Evolutionary conservation across 2,888 invertebrate genomes (phyloP), one percentile per base, ranked within the genome.

Genomic region (Sericinus montela): DNA sequence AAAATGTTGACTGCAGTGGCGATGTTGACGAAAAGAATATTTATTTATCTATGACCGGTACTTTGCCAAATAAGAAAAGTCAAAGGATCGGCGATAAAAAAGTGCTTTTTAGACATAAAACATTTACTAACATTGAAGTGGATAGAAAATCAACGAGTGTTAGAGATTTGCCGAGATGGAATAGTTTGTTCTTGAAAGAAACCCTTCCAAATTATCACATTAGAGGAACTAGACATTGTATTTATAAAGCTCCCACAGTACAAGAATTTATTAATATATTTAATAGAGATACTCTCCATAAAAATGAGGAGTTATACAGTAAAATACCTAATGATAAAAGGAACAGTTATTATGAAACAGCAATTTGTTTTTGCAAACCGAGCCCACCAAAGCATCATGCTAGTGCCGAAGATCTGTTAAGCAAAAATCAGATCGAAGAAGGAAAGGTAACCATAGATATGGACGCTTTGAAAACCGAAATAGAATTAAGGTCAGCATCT

Each of bases 281-380:
- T 55, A 89, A 89, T 61, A 79, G 81, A 62, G 86, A 88, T 13
- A 81, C 86, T 6, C 66, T 86, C 25, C 71, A 75, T 48, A 72
- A 70, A 55, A 76, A 81, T 50, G 72, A 71, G 5, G 69, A 75
- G 32, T 78, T 81, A 1, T 80, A 83, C 56, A 67, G 65, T 9
- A 80, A 79, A 66, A 59, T 76, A 6, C 67, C 74, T 6, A 75
- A 74, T 42, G 47, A 58, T 55, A 59, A 71, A 32, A 71, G 81
- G 53, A 78, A 84, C 47, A 83, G 83, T 58, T 80, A 80, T 61
- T 84, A 69, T 59, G 88, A 89, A 72, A 84, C 85, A n/a, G 83
- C 83, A 10, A 84, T 89, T 53, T 89, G 89, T 54, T 89, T 89
- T 60, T 89, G 89, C 68, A 80, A 74, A 54, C 81, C 82, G 1